Conservation (phyloP, 2,888 invertebrate species). For the Melitaea athalia region DNA sequence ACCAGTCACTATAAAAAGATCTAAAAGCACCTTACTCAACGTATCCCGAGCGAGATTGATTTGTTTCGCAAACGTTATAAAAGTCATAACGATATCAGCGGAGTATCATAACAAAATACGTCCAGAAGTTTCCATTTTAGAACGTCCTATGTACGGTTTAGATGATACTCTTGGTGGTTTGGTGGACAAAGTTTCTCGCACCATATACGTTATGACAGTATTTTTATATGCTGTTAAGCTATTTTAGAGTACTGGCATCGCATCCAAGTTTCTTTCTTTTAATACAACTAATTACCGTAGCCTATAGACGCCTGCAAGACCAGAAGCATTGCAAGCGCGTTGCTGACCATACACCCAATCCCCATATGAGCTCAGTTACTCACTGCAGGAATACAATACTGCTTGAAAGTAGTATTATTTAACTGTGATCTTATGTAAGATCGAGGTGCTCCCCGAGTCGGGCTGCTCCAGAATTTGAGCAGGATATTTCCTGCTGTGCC, state of each 20-base stretch:
- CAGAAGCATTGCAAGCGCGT: too few relatives aligned
- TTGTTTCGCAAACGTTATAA: conserved; percentile 7
- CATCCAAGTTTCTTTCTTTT: conserved; percentile 17
- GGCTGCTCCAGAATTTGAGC: too few relatives aligned
- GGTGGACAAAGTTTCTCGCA: conserved; percentile 17
- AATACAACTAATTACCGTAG: too few relatives aligned
- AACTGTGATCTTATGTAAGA: too few relatives aligned
- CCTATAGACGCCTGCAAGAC: too few relatives aligned
- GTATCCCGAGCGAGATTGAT: conserved; percentile 4
- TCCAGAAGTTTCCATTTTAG: conserved; percentile 30
- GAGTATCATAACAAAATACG: conserved; percentile 24
- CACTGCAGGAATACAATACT: too few relatives aligned
- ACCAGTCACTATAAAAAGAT: not conserved
- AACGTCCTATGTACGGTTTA: conserved; percentile 29
- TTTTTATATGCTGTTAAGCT: conserved; percentile 36
- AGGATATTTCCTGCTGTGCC: too few relatives aligned
- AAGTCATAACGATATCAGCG: conserved; percentile 19
- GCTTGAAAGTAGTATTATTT: too few relatives aligned
- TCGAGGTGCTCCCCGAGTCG: too few relatives aligned
- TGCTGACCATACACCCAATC: too few relatives aligned
- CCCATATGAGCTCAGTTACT: too few relatives aligned
- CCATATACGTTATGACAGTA: conserved; percentile 24
- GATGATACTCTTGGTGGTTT: conserved; percentile 25
- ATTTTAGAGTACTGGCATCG: conserved; percentile 31
- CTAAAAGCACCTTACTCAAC: not conserved